Evolutionary conservation across 1,140 invertebrate genomes (phyloP).

Genomic region (Frieseomelitta varia): DNA sequence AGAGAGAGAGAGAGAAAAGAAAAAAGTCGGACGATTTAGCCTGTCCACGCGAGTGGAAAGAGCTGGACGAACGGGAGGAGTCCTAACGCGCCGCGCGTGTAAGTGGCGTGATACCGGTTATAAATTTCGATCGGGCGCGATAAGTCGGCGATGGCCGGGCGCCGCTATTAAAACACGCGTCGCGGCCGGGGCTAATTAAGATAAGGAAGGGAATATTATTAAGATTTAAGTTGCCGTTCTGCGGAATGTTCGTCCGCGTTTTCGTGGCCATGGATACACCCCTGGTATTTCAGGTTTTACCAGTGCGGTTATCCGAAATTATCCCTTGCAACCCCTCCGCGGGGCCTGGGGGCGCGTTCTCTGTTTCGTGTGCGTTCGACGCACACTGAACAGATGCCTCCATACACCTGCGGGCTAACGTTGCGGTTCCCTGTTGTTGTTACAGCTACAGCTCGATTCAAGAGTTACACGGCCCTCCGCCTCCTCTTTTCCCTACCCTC

Average conservation of each 20-base stretch:
- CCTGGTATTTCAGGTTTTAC: constrained; percentile 54
- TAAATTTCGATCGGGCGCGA: constrained; percentile 32
- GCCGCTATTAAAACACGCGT: constrained; percentile 39
- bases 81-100: neutral
- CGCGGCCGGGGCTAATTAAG: constrained; percentile 34
- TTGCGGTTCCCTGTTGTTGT: neutral
- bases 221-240: constrained; percentile 44
- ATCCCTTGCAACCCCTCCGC: constrained; percentile 53
- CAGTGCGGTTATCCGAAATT: constrained; percentile 66
- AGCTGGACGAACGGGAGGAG: neutral
- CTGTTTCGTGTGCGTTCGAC: constrained; percentile 48
- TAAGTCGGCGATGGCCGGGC: neutral
- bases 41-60: neutral
- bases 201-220: constrained; percentile 50
- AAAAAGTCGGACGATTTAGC: neutral
- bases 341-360: constrained; percentile 44
- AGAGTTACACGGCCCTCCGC: neutral
- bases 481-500: no score
- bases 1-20: neutral
- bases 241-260: constrained; percentile 3
- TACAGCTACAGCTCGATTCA: neutral
- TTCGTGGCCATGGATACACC: constrained; percentile 27
- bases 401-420: constrained; percentile 9
- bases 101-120: constrained; percentile 21
- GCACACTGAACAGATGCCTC: constrained; percentile 24